Conservation (phyloP, 2,797 vertebrate genomes). For the Fringilla coelebs region DNA sequence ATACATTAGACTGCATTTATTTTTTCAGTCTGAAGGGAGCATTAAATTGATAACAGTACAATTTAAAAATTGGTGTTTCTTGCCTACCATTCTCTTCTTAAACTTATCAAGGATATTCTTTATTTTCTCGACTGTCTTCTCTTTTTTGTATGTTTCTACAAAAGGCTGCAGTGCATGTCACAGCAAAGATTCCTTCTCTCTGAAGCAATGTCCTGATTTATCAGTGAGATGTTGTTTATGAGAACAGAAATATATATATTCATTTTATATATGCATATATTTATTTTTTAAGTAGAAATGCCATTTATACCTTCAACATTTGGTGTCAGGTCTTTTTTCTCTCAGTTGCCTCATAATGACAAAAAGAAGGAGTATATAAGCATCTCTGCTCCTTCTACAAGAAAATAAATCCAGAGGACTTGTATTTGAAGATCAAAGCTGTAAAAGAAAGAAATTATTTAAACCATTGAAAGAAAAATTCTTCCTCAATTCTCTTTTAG, state of each 20-base stretch:
- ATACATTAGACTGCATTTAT: not conserved
- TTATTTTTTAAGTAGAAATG: not conserved
- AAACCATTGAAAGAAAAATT: not conserved
- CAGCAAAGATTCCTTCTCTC: not conserved
- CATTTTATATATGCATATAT: not conserved
- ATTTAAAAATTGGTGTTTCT: not conserved
- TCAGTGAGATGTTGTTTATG: not conserved
- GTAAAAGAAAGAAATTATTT: not conserved
- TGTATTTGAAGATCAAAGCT: not conserved
- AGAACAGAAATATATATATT: not conserved
- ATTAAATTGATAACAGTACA: not conserved
- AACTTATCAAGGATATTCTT: not conserved
- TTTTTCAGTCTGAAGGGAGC: not conserved
- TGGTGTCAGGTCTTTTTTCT: not conserved
- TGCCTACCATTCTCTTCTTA: not conserved
- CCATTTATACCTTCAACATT: not conserved
- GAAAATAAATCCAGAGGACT: not conserved
- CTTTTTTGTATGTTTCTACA: not conserved
- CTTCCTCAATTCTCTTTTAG: not conserved
- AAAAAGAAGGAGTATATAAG: not conserved
- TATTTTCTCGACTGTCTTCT: not conserved
- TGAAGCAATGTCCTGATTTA: not conserved
- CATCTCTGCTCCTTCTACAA: not conserved
- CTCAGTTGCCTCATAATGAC: not conserved
- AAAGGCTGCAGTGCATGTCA: not conserved